Percentiles rank a stretch among this genome's conserved stretches.
Conservation (phyloP, 2,797 vertebrate species). For the Gallinago solitaria region DNA sequence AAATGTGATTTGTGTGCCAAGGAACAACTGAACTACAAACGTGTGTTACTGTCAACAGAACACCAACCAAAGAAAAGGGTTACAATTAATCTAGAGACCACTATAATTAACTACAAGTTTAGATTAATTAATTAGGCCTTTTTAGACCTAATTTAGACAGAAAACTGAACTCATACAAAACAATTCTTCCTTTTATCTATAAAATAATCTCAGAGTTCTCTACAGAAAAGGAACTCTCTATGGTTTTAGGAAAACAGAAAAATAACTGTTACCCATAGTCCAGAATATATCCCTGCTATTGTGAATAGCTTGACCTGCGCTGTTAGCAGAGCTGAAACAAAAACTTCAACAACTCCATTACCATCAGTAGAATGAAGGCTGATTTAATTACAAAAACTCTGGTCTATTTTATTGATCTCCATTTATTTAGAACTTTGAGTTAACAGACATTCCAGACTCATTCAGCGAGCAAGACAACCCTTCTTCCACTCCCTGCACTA, state of each 20-base stretch:
- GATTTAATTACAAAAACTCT: neutral
- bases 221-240: neutral
- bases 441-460: neutral
- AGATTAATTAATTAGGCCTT: neutral
- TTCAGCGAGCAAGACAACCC: neutral
- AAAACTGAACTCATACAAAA: neutral
- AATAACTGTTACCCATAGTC: neutral
- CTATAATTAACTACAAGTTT: neutral
- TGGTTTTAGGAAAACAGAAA: neutral
- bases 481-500: neutral
- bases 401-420: neutral
- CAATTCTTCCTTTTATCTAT: neutral
- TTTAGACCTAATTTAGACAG: neutral
- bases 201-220: neutral
- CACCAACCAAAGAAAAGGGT: neutral
- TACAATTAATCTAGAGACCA: neutral
- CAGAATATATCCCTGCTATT: neutral
- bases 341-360: neutral
- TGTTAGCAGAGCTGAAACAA: neutral
- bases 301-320: neutral
- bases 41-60: neutral
- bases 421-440: neutral
- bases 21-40: neutral
- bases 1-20: neutral
- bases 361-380: neutral